Evolutionary conservation across 2,888 invertebrate species (phyloP).

Genomic region (Therioaphis trifolii): DNA sequence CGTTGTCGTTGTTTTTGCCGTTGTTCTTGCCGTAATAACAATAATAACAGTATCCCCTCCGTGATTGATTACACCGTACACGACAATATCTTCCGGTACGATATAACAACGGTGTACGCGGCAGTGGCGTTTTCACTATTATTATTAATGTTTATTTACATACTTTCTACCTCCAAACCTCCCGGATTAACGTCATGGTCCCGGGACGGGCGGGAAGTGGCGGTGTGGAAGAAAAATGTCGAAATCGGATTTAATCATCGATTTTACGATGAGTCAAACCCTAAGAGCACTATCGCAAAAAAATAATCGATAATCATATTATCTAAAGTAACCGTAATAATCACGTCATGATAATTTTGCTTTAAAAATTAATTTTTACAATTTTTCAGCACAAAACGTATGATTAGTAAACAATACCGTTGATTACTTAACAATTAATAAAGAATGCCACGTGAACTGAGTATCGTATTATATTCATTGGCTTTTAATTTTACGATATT

Average conservation of each 20-base stretch:
- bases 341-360: no score
- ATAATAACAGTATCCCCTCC: not conserved
- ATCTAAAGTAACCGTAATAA: no score
- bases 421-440: not conserved
- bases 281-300: no score
- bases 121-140: not conserved
- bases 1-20: not conserved
- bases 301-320: no score
- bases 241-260: constrained; percentile 24
- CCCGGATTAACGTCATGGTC: not conserved
- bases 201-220: not conserved
- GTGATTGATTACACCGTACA: constrained; percentile 44
- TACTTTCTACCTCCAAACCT: not conserved
- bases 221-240: not conserved
- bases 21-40: not conserved
- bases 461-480: no score
- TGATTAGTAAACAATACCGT: not conserved
- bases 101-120: not conserved
- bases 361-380: no score
- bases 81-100: not conserved
- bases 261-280: no score
- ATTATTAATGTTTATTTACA: not conserved
- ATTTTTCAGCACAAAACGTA: no score
- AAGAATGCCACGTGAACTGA: no score
- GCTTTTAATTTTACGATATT: no score